Evolutionary conservation across 1,140 invertebrate species (phyloP).

Genomic region (Drosophila oshimai): DNA sequence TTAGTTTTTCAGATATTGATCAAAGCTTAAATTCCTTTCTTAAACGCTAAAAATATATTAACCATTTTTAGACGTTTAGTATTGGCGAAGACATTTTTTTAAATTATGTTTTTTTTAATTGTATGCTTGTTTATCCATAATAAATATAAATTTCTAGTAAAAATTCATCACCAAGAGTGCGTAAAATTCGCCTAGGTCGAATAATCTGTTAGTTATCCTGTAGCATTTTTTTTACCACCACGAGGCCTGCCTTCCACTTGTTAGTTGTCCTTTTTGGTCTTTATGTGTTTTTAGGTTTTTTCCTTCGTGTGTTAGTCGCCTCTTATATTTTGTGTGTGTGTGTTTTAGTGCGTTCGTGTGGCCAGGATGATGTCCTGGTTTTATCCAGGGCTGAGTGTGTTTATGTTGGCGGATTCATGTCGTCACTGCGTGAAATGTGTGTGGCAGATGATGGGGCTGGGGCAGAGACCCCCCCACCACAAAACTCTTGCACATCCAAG

Average conservation of each 20-base stretch:
- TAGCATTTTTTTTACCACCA: background rate
- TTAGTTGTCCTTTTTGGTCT: constrained; percentile 38
- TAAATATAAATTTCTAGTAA: constrained; percentile 6
- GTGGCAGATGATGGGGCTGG: constrained; percentile 65
- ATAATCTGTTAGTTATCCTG: background rate
- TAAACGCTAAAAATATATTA: too few species aligned
- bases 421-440: constrained; percentile 79
- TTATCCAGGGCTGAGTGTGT: constrained; percentile 41
- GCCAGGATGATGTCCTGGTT: constrained; percentile 23
- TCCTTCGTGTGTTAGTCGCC: background rate
- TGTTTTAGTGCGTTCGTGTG: constrained; percentile 52
- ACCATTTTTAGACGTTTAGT: too few species aligned
- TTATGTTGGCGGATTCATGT: constrained; percentile 80
- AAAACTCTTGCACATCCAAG: background rate
- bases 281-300: constrained; percentile 15
- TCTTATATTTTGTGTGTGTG: constrained; percentile 44
- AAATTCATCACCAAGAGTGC: background rate
- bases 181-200: too few species aligned
- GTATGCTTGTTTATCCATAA: too few species aligned
- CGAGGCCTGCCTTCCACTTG: background rate
- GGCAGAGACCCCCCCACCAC: too few species aligned
- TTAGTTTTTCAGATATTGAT: too few species aligned
- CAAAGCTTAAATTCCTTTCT: too few species aligned
- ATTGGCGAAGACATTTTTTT: too few species aligned
- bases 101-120: too few species aligned